Evolutionary conservation across 2,797 vertebrate species (phyloP), one percentile per base, ranked within the genome.

Genomic region (Eutrigla gurnardus): DNA sequence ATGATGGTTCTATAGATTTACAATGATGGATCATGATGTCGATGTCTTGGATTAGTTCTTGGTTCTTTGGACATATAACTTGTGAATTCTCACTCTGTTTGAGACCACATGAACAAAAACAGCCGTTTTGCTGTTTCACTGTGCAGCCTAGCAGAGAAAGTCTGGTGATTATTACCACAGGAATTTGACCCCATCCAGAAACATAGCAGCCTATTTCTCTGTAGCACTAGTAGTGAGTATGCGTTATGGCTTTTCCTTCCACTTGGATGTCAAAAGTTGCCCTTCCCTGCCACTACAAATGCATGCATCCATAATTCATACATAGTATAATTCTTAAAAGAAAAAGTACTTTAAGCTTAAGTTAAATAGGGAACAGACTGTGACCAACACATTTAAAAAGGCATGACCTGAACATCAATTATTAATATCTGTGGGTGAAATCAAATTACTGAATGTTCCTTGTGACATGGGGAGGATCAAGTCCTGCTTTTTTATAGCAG

Each of bases 111-210:
- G 15, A 63, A 52, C 33, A 32, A 7, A 0, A 65, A 65, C 55
- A 78, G 13, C 33, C 6, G 40, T 67, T 70, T 57, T 65, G 33
- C 58, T 2, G 14, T 55, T 61, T 71, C 37, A 52, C 13, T 46
- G 6, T 54, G 17, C n/a, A 36, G 61, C 62, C 14, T 9, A 62
- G 35, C 47, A 69, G 65, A 77, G 40, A 60, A 78, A 25, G 64
- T 70, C 64, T 57, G 57, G 47, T 40, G 68, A 75, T 73, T 18
- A 49, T 47, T 70, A 58, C 70, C 75, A 83, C 52, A 75, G 37
- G 65, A 77, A 83, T 79, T 73, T 70, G 13, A 25, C 37, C 11
- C 17, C 15, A 40, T 74, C 49, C 55, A 68, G 58, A 77, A 67
- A 64, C 59, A 83, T 0, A 37, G 58, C 49, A 63, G 58, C 12